Base-by-base conservation (phyloP, 2,888 invertebrate species). In the Drosophila monieri region DNA sequence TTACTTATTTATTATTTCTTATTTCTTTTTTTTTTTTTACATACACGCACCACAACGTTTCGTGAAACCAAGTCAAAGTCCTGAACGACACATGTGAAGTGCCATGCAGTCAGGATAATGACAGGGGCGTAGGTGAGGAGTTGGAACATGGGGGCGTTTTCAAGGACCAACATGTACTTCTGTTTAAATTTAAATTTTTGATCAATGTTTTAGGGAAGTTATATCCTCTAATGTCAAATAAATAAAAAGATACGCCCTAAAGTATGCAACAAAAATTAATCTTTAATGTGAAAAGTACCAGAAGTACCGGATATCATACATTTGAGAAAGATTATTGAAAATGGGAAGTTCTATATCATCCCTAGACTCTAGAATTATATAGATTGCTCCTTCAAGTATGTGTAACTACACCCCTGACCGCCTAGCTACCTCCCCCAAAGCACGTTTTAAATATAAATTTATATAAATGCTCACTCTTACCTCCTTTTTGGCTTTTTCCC, bases 371-470 rank as follows among this genome's bases (percentile, higher is more conserved):
- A 3, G 27, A 27, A 3, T 27, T 27, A 9, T 27, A 27, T 3
- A n/a, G 12, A 12, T 23, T 23, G 12, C 1, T 1, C 5, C n/a
- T 32, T 5, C 12, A 12, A 32, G 4, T 1, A 4, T 12, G 32
- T 39, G 1, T 15, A 15, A 1, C 30, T 25, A 2, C 21, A 14
- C 12, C 48, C 30, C 27, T 27, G 21, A 6, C 43, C 6, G 12
- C 14, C 39, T n/a, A 9, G 23, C 44, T 37, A 15, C 21, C 14
- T 23, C 37, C 14, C 12, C 15, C 10, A 37, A 46, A 68, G 57
- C 54, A 59, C 54, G 76, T 55, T 65, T 73, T 64, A 74, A 76
- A 71, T 78, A 71, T 57, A 74, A 59, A 78, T 76, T 58, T 76
- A 71, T 74, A 76, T 62, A 69, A 79, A 79, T 79, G 61, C 69